Percentiles rank a stretch among this genome's conserved stretches.
Conservation (phyloP, 2,888 invertebrate genomes). For the Mechanitis messenoides region DNA sequence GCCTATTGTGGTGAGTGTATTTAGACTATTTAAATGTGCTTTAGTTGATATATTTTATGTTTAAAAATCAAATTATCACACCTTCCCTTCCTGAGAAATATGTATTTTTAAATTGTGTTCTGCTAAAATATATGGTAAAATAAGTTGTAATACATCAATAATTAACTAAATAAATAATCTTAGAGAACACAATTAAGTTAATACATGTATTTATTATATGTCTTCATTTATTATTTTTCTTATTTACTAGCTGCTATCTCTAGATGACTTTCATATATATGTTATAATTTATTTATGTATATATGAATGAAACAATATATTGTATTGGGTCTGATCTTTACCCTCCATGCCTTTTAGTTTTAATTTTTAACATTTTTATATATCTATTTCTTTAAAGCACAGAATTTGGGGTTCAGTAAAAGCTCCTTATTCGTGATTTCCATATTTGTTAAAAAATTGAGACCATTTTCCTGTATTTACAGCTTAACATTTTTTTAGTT, state of each 20-base stretch:
- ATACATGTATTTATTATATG: neutral
- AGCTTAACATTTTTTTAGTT: too few species aligned
- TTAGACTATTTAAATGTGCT: slow-evolving; percentile 44
- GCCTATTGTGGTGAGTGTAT: slow-evolving; percentile 95
- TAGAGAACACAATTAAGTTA: slow-evolving; percentile 1
- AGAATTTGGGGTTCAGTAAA: slow-evolving; percentile 7
- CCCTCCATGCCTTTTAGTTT: slow-evolving; percentile 31
- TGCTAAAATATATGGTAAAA: slow-evolving; percentile 5
- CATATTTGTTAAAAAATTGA: too few species aligned
- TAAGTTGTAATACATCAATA: neutral
- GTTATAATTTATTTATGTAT: too few species aligned
- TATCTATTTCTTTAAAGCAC: slow-evolving; percentile 10
- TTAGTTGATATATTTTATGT: slow-evolving; percentile 28
- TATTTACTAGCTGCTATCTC: slow-evolving; percentile 66
- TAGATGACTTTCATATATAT: slow-evolving; percentile 57
- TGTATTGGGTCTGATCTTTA: slow-evolving; percentile 44
- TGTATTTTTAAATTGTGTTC: slow-evolving; percentile 14
- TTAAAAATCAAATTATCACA: slow-evolving; percentile 32
- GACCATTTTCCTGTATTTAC: too few species aligned
- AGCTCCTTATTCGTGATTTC: too few species aligned
- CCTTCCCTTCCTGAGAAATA: slow-evolving; percentile 12
- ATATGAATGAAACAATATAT: slow-evolving; percentile 25
- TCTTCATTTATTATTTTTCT: slow-evolving; percentile 6
- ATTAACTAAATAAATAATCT: neutral
- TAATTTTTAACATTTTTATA: slow-evolving; percentile 34